Base-by-base conservation (phyloP, 2,888 invertebrate species). In the Xylophagus ater region DNA sequence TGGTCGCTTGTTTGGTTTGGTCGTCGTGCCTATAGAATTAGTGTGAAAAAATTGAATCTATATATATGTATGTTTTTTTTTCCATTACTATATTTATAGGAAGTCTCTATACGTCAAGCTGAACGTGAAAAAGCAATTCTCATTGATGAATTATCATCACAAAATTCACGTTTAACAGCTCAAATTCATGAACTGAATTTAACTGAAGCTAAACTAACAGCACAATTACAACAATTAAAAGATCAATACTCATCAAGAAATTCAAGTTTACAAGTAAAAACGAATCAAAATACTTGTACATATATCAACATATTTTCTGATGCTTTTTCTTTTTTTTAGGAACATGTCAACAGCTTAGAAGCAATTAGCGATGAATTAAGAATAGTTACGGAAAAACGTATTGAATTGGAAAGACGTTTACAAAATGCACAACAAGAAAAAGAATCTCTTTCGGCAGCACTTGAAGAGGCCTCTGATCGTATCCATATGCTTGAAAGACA, bases 391-490 rank as follows among this genome's bases (percentile, higher is more conserved):
- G 84, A 86, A 51, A 85, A 87, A 60, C 84, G 83, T 55, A 70
- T 75, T 38, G 92, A 93, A 51, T 66, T 94, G 51, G 93, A 94
- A 61, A 73, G 81, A 58, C 71, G 86, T 53, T 71, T 93, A 46
- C 76, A 81, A 45, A 68, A 74, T 46, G 70, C 86, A 6, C 73
- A 81, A 12, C 76, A 79, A 43, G 92, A 94, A 62, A 75, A 89
- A 50, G 86, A 90, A 45, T 74, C 76, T 45, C 68, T 92, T 37
- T 72, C 76, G 35, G 74, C 78, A 35, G 82, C 85, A 43, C 69
- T 93, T 41, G 93, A 94, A 47, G 92, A 93, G 62, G 84, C 90
- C 25, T 83, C 85, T 38, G 90, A 93, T 64, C 74, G 88, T 57
- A 87, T 92, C 53, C 67, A 82, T 51, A 75, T 86, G 52, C 70